Conservation (phyloP, 2,888 invertebrate species). For the Drosophila barbarae region DNA sequence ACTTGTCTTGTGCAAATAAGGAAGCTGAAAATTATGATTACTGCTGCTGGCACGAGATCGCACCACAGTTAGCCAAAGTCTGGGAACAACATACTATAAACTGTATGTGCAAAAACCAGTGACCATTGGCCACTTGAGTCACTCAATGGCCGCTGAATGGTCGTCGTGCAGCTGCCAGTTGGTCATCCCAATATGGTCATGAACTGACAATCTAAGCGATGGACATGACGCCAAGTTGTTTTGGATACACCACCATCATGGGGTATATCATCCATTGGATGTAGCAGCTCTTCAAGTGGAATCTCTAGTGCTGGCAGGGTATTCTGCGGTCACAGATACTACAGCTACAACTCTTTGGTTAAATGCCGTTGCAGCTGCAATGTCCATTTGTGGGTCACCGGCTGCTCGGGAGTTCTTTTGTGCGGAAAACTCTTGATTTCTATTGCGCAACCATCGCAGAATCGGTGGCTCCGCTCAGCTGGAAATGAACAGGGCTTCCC, state of each 20-base stretch:
- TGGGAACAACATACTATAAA: slow-evolving; percentile 13
- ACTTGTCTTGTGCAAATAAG: slow-evolving; percentile 55
- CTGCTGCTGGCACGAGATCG: slow-evolving; percentile 39
- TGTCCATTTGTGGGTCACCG: slow-evolving; percentile 40
- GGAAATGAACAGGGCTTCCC: slow-evolving; percentile 26
- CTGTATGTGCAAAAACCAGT: slow-evolving; percentile 13
- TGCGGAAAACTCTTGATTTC: slow-evolving; percentile 35
- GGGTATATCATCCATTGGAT: slow-evolving; percentile 3
- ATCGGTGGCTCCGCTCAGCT: slow-evolving; percentile 29
- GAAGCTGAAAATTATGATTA: slow-evolving; percentile 71
- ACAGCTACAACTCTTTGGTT: not conserved
- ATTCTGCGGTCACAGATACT: slow-evolving; percentile 1
- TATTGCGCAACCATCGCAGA: slow-evolving; percentile 32
- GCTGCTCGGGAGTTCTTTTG: slow-evolving; percentile 23
- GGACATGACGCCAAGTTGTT: slow-evolving; percentile 41
- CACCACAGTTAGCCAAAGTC: slow-evolving; percentile 41
- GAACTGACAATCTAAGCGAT: slow-evolving; percentile 27
- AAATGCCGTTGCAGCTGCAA: slow-evolving; percentile 11
- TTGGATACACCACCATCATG: not conserved
- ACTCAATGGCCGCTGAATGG: slow-evolving; percentile 31
- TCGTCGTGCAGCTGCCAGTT: slow-evolving; percentile 42
- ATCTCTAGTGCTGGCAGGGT: slow-evolving; percentile 3
- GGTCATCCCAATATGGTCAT: slow-evolving; percentile 53
- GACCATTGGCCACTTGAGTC: slow-evolving; percentile 31
- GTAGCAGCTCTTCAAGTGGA: not conserved